Evolutionary conservation across 2,888 invertebrate genomes (phyloP), one percentile per base, ranked within the genome.

Genomic region (Branchipolynoe longqiensis): DNA sequence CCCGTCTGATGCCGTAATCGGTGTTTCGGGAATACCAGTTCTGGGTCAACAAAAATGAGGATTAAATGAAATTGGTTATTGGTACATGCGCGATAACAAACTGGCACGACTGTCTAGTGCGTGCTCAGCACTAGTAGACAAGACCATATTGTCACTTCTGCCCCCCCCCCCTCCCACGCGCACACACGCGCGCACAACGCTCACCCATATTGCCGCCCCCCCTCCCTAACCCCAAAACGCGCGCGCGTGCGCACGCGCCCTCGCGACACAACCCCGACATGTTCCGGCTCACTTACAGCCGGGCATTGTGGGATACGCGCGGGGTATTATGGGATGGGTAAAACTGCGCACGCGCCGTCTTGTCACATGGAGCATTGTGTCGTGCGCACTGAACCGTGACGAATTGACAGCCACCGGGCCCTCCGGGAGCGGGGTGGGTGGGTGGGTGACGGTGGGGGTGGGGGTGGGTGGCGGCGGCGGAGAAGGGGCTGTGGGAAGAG

Each of bases 291-390:
- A 69, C 69, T 36, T 69, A 69, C 69, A 69, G 38, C 69, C 36
- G 18, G 36, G 33, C 38, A 69, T 69, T n/a, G n/a, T n/a, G n/a
- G n/a, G n/a, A n/a, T n/a, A n/a, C n/a, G n/a, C n/a, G n/a, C n/a
- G n/a, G n/a, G n/a, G n/a, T n/a, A n/a, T n/a, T 69, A 69, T 69
- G 69, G 78, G 78, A 6, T 25, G 78, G 78, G 22, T 40, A 78
- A 78, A 31, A 41, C 78, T 41, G 78, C 28, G 78, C 78, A 28
- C 48, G 54, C 54, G 41, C 78, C 14, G 48, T 22, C 28, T 28
- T 78, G 78, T 78, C 78, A 48, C 28, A 28, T 33, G 41, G 41
- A 12, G 41, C 48, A 25, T 78, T 78, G 78, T 78, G 38, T 1
- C 18, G 36, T 69, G 36, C 1, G 12, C 69, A 38, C 22, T 69